These are phyloP conservation scores for Paguma larvata DNA, from an alignment of 2,797 vertebrate species.

Conservation along the genomic window DNA sequence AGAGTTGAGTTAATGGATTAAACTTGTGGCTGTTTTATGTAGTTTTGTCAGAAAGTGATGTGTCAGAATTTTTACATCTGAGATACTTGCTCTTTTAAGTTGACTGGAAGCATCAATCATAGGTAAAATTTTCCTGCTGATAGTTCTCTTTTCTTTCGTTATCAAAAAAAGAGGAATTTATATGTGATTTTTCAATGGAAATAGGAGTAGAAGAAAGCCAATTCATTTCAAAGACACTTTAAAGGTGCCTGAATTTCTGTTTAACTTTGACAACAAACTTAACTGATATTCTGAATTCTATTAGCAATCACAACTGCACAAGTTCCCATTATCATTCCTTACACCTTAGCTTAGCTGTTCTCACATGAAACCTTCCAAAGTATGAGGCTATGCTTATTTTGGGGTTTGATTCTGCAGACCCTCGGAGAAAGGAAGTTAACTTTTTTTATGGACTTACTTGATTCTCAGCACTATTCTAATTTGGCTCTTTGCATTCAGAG, in stretches of 20 bases:
- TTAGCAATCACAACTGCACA: slow-evolving; percentile 50
- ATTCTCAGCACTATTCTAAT: slow-evolving; percentile 53
- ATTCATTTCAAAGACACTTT: slow-evolving; percentile 82
- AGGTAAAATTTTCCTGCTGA: slow-evolving; percentile 72
- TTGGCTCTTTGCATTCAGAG: slow-evolving; percentile 45
- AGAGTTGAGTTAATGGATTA: slow-evolving; percentile 79
- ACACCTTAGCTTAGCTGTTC: slow-evolving; percentile 62
- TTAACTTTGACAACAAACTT: slow-evolving; percentile 83
- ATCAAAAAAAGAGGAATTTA: slow-evolving; percentile 80
- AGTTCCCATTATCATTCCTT: slow-evolving; percentile 46
- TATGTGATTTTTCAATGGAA: slow-evolving; percentile 82
- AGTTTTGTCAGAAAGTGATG: slow-evolving; percentile 80
- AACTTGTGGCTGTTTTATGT: slow-evolving; percentile 77
- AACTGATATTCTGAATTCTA: slow-evolving; percentile 74
- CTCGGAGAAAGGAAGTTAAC: slow-evolving; percentile 11
- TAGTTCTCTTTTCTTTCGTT: slow-evolving; percentile 79
- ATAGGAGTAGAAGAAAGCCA: slow-evolving; percentile 76
- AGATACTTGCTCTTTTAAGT: slow-evolving; percentile 76
- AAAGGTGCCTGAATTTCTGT: slow-evolving; percentile 74
- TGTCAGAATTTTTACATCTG: slow-evolving; percentile 83
- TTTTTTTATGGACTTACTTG: slow-evolving; percentile 33
- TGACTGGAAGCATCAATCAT: slow-evolving; percentile 77
- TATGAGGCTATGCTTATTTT: slow-evolving; percentile 5
- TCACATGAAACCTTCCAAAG: background rate
- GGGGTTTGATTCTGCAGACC: slow-evolving; percentile 30